Conservation (phyloP, 2,797 vertebrate genomes). For the Mastacembelus armatus region DNA sequence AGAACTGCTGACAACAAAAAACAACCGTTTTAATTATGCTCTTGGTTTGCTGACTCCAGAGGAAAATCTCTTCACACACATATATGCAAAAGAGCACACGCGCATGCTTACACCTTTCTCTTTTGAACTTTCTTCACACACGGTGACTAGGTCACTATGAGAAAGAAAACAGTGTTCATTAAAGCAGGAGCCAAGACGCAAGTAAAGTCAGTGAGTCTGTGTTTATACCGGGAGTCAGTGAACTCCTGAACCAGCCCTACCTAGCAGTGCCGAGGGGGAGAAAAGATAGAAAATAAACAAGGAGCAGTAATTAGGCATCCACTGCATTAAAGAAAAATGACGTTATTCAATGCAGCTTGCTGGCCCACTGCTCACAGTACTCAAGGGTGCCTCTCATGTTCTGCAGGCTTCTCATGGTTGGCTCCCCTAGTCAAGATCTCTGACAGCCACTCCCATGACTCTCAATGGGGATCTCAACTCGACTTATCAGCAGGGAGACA, state of each 20-base stretch:
- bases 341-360: slow-evolving; percentile 56
- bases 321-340: slow-evolving; percentile 80
- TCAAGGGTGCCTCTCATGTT: slow-evolving; percentile 57
- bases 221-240: slow-evolving; percentile 54
- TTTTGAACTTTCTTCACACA: slow-evolving; percentile 10
- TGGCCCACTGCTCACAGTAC: slow-evolving; percentile 17
- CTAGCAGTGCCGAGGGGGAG: slow-evolving; percentile 6
- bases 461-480: slow-evolving; percentile 54
- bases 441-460: slow-evolving; percentile 68
- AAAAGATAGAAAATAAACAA: slow-evolving; percentile 54
- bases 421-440: slow-evolving; percentile 61
- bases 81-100: slow-evolving; percentile 2
- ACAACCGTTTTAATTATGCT: slow-evolving; percentile 50
- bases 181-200: slow-evolving; percentile 18
- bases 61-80: slow-evolving; percentile 28
- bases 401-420: slow-evolving; percentile 44
- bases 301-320: slow-evolving; percentile 78
- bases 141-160: slow-evolving; percentile 29
- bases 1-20: slow-evolving; percentile 60
- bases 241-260: slow-evolving; percentile 81
- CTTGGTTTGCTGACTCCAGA: slow-evolving; percentile 59
- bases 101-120: slow-evolving; percentile 24
- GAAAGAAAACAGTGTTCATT: slow-evolving; percentile 40
- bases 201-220: neutral
- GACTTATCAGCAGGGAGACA: slow-evolving; percentile 49